Evolutionary conservation across 2,888 invertebrate genomes (phyloP).

Genomic region (Neuroscelio doddi): DNA sequence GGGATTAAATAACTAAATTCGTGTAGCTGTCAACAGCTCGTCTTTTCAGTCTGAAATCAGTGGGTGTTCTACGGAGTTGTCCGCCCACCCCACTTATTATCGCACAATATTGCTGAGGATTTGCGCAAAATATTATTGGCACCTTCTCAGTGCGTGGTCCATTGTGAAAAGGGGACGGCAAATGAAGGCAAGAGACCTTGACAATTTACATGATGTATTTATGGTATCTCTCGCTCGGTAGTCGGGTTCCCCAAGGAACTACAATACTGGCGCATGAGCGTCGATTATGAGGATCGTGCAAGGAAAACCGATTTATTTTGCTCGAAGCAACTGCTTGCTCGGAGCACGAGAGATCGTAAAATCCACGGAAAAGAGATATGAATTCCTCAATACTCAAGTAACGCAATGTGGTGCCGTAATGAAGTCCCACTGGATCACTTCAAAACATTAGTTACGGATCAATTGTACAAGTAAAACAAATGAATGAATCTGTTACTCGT

Average conservation of each 20-base stretch:
- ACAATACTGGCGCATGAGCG: conserved; percentile 28
- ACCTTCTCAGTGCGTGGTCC: conserved; percentile 39
- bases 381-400: neutral
- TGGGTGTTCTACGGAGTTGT: conserved; percentile 27
- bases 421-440: neutral
- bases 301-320: conserved; percentile 3
- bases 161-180: conserved; percentile 16
- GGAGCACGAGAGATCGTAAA: neutral
- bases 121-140: conserved; percentile 50
- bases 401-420: neutral
- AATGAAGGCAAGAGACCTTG: conserved; percentile 25
- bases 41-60: conserved; percentile 26
- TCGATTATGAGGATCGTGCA: conserved; percentile 13
- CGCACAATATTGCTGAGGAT: conserved; percentile 36
- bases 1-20: neutral
- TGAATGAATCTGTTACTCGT: no score
- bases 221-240: conserved; percentile 15
- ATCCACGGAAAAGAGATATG: neutral
- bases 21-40: conserved; percentile 29
- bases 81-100: conserved; percentile 32
- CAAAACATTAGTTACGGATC: neutral
- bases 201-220: conserved; percentile 46
- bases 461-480: neutral
- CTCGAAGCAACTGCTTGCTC: neutral
- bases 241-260: conserved; percentile 10